These are phyloP conservation scores for Drosophila tristis DNA, from an alignment of 1,140 invertebrate genomes.

Conservation along the genomic window DNA sequence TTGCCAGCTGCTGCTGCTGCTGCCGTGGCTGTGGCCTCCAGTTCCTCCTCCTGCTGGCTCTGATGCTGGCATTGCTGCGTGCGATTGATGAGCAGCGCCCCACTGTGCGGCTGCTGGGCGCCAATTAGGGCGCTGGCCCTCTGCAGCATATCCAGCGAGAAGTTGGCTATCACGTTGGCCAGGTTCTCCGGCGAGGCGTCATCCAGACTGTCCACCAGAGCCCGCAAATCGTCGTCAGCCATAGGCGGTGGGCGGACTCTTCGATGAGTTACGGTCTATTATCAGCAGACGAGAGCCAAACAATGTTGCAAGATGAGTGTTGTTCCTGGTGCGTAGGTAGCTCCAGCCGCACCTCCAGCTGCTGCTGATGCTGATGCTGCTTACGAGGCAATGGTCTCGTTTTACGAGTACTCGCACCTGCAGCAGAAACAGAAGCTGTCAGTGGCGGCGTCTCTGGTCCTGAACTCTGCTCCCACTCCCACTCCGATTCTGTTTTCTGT, in stretches of 20 bases:
- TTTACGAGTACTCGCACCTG: no score
- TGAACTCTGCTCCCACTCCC: constrained; percentile 27
- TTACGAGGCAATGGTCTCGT: no score
- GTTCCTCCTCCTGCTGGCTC: constrained; percentile 35
- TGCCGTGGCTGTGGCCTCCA: constrained; percentile 14
- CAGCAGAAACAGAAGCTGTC: constrained; percentile 44
- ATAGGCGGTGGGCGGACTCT: constrained; percentile 22
- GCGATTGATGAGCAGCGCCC: constrained; percentile 38
- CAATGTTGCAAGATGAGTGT: no score
- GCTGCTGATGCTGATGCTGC: neutral
- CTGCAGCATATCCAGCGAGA: constrained; percentile 72
- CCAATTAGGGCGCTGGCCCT: constrained; percentile 71
- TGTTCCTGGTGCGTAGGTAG: neutral
- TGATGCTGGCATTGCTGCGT: constrained; percentile 55
- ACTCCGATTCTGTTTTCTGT: no score
- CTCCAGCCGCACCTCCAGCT: neutral
- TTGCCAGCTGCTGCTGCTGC: constrained; percentile 27
- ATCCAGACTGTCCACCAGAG: constrained; percentile 66
- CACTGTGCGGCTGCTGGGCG: constrained; percentile 55
- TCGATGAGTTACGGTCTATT: constrained; percentile 12
- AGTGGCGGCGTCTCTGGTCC: constrained; percentile 42
- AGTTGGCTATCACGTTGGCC: constrained; percentile 68
- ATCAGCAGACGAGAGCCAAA: neutral
- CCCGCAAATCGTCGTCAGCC: constrained; percentile 69
- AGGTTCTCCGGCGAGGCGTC: constrained; percentile 52